These are phyloP conservation scores for Danio rerio DNA, from an alignment of 2,113 vertebrate genomes.

Conservation along the genomic window GRCz12tu NC_133184.1:36545501-36546000, in stretches of 20 bases:
- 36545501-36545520: neutral
- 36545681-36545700: constrained; percentile 75
- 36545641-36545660: constrained; percentile 16
- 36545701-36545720: constrained; percentile 72
- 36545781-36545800: constrained; percentile 74
- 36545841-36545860: constrained; percentile 82
- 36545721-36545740: constrained; percentile 78
- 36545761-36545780: constrained; percentile 79
- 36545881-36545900: constrained; percentile 80
- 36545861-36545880: constrained; percentile 70
- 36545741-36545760: constrained; percentile 84
- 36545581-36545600: constrained; percentile 4
- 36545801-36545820: constrained; percentile 72
- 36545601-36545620: constrained; percentile 42
- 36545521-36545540: neutral
- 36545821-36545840: constrained; percentile 77
- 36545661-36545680: constrained; percentile 64
- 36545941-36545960: constrained; percentile 78
- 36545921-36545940: constrained; percentile 78
- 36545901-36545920: constrained; percentile 77
- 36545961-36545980: constrained; percentile 83
- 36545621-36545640: constrained; percentile 41
- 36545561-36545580: neutral
- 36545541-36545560: neutral
- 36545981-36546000: constrained; percentile 62